A percentile compares a stretch with the other conserved stretches of the same genome.
phyloP scores from a whole-genome alignment of 2,797 vertebrate species.

The Pyrocephalus nanus region DNA sequence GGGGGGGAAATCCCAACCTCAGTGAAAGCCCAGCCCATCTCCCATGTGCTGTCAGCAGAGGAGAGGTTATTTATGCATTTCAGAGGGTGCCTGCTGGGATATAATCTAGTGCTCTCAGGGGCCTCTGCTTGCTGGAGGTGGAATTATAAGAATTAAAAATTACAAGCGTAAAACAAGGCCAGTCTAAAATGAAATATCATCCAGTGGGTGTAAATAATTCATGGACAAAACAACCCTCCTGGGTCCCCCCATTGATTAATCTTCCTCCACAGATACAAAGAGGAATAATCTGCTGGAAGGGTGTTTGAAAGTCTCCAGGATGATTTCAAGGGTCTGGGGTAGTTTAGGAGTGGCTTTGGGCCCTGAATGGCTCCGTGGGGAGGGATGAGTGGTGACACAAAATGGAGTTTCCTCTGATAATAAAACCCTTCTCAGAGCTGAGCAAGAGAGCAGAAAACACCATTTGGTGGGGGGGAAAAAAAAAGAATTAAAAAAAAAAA shows the following conservation, averaged over 20 bases:
- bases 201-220: conserved; percentile 52
- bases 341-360: neutral
- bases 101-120: conserved; percentile 51
- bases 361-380: neutral
- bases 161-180: conserved; percentile 45
- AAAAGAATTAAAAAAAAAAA: neutral
- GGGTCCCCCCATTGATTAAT: neutral
- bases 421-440: neutral
- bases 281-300: neutral
- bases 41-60: conserved; percentile 14
- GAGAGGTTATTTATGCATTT: conserved; percentile 47
- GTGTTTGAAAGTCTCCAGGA: neutral
- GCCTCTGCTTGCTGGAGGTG: conserved; percentile 36
- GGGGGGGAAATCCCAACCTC: neutral
- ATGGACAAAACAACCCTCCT: conserved; percentile 8
- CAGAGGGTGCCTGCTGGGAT: conserved; percentile 24
- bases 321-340: neutral
- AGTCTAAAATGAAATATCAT: conserved; percentile 40
- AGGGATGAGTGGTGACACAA: neutral
- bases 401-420: neutral
- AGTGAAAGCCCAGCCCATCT: neutral
- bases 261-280: neutral
- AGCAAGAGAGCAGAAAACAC: neutral
- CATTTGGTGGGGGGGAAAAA: neutral
- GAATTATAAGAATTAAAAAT: conserved; percentile 67